Conservation (phyloP, 2,888 invertebrate genomes). For the Dryadula phaetusa region DNA sequence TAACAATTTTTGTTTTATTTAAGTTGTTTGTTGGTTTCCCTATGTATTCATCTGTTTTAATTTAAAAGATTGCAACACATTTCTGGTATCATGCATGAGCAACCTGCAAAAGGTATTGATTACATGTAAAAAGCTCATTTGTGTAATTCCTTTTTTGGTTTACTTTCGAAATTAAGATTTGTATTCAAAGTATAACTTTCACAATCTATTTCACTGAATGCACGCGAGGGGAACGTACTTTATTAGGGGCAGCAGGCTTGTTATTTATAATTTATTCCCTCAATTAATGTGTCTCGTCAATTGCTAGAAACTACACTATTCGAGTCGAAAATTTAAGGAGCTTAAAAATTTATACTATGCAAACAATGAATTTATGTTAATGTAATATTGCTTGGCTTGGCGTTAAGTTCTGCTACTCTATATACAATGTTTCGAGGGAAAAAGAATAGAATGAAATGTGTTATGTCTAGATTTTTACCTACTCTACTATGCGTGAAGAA, state of each 20-base stretch:
- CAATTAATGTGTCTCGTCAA: slow-evolving; percentile 67
- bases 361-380: neutral
- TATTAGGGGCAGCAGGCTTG: slow-evolving; percentile 50
- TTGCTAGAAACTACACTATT: slow-evolving; percentile 43
- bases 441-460: too few relatives aligned
- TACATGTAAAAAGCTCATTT: slow-evolving; percentile 34
- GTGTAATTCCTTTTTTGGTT: slow-evolving; percentile 25
- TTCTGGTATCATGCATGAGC: slow-evolving; percentile 10
- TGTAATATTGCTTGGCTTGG: too few relatives aligned
- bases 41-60: slow-evolving; percentile 5
- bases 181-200: slow-evolving; percentile 35
- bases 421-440: too few relatives aligned
- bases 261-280: slow-evolving; percentile 77
- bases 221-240: slow-evolving; percentile 50
- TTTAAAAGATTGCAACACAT: slow-evolving; percentile 18
- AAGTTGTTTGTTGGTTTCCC: neutral
- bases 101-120: slow-evolving; percentile 13
- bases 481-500: too few relatives aligned
- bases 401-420: too few relatives aligned
- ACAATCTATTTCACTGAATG: slow-evolving; percentile 28
- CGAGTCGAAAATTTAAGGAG: neutral
- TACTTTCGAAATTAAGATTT: slow-evolving; percentile 37
- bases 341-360: neutral
- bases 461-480: too few relatives aligned
- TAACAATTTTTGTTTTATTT: neutral